A percentile compares a stretch with the other conserved stretches of the same genome.
These are phyloP conservation scores for Tenthredo scrophulariae DNA, from an alignment of 2,888 invertebrate genomes.

Conservation along the genomic window DNA sequence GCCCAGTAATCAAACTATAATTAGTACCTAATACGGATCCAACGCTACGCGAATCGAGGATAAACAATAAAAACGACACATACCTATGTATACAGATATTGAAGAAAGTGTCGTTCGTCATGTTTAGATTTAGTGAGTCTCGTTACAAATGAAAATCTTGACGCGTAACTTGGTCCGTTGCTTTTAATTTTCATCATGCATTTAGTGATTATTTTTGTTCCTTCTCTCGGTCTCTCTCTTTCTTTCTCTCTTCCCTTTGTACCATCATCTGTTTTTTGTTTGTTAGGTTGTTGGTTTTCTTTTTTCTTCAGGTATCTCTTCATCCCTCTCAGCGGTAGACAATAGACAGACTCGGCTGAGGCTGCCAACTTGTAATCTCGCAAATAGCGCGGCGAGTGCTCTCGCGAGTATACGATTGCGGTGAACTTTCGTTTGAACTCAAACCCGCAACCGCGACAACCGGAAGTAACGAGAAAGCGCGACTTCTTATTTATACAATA, in stretches of 20 bases:
- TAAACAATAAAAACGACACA: no score
- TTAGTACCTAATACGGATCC: neutral
- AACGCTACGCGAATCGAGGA: no score
- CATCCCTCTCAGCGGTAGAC: conserved; percentile 25
- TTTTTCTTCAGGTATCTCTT: neutral
- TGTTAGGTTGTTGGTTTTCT: neutral
- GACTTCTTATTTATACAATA: neutral
- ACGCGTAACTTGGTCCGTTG: neutral
- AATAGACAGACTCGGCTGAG: neutral
- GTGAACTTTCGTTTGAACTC: conserved; percentile 47
- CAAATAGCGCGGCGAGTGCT: conserved; percentile 26
- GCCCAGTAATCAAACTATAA: neutral
- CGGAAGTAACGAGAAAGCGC: conserved; percentile 36
- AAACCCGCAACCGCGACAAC: conserved; percentile 25
- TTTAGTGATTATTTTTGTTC: neutral
- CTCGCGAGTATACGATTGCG: conserved; percentile 29
- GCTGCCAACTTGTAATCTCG: conserved; percentile 40
- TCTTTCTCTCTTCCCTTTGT: neutral
- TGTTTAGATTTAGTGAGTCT: neutral
- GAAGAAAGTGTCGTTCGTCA: neutral
- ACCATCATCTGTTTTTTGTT: neutral
- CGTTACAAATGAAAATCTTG: neutral
- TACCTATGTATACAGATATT: no score
- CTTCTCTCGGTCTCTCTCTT: neutral
- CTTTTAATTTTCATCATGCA: neutral